phyloP scores from a whole-genome alignment of 2,797 vertebrate genomes.

The Spheniscus humboldti region DNA sequence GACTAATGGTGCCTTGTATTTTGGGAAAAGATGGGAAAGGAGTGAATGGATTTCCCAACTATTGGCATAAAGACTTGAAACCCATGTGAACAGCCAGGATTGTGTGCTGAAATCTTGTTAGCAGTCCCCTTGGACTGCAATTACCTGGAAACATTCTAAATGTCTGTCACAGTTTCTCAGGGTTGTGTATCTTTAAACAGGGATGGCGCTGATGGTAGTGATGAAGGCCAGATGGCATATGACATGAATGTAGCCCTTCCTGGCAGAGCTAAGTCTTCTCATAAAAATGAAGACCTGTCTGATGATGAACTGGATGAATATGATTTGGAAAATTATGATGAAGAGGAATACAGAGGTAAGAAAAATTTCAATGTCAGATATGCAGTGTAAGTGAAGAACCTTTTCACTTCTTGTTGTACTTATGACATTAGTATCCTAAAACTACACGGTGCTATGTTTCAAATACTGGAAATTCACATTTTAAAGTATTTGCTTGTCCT shows the following conservation, averaged over 20 bases:
- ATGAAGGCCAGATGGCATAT: slow-evolving; percentile 57
- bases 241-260: background rate
- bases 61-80: background rate
- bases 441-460: background rate
- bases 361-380: background rate
- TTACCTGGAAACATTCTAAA: background rate
- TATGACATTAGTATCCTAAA: background rate
- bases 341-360: slow-evolving; percentile 81
- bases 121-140: no score
- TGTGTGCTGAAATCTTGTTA: background rate
- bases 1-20: background rate
- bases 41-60: background rate
- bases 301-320: slow-evolving; percentile 90
- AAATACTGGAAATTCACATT: background rate
- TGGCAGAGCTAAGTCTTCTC: slow-evolving; percentile 13
- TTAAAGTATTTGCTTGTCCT: background rate
- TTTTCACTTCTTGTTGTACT: background rate
- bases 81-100: background rate
- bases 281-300: slow-evolving; percentile 49
- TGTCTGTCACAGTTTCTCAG: background rate
- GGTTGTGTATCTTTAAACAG: slow-evolving; percentile 48
- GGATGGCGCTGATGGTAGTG: slow-evolving; percentile 71
- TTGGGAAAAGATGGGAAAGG: background rate
- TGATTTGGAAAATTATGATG: slow-evolving; percentile 88
- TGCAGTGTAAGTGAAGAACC: background rate